phyloP scores from a whole-genome alignment of 2,797 vertebrate genomes.

The Coendou prehensilis region DNA sequence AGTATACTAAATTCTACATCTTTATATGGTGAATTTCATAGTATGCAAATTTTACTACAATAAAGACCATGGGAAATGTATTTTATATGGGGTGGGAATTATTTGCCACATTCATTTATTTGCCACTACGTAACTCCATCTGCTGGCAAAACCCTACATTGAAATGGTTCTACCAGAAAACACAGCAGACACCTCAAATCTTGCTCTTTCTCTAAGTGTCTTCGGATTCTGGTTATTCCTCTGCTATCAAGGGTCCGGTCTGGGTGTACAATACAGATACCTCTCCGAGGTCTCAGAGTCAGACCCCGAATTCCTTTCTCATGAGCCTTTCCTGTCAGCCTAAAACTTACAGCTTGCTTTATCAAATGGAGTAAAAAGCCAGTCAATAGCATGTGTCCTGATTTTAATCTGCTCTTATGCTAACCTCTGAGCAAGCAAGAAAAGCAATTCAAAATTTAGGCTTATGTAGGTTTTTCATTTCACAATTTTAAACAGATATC shows the following conservation, averaged over 20 bases:
- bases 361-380: background rate
- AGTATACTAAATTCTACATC: background rate
- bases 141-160: background rate
- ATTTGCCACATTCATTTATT: background rate
- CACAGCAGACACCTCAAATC: background rate
- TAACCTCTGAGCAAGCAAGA: background rate
- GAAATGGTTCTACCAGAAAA: background rate
- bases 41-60: background rate
- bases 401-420: background rate
- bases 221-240: background rate
- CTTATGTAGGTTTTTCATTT: background rate
- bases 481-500: conserved; percentile 17
- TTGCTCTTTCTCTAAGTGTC: background rate
- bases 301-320: background rate
- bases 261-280: background rate
- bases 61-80: background rate
- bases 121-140: background rate
- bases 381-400: background rate
- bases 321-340: background rate
- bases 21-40: background rate
- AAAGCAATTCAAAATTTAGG: background rate
- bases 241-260: background rate
- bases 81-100: background rate
- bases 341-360: background rate
- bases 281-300: background rate